phyloP scores from a whole-genome alignment of 2,888 invertebrate species.

The Polyommatus icarus region DNA sequence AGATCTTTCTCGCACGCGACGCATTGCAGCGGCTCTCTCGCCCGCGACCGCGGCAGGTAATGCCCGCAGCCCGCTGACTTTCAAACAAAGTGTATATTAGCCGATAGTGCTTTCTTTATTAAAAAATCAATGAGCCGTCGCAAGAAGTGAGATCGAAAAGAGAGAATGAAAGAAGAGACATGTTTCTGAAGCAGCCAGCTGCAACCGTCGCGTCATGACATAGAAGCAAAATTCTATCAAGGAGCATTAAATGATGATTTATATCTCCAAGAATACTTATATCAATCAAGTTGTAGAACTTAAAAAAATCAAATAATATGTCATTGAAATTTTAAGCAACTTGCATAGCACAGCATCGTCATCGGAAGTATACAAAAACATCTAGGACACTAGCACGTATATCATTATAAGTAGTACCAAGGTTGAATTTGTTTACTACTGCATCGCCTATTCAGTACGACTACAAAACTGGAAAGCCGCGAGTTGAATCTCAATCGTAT shows the following conservation, averaged over 20 bases:
- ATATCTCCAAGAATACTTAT: background rate
- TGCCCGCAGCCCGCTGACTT: slow-evolving; percentile 64
- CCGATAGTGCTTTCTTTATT: slow-evolving; percentile 22
- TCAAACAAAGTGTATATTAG: slow-evolving; percentile 52
- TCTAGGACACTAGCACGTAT: slow-evolving; percentile 5
- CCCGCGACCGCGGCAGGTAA: slow-evolving; percentile 61
- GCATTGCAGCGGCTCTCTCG: slow-evolving; percentile 62
- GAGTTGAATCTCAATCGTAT: slow-evolving; percentile 64
- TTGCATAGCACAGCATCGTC: background rate
- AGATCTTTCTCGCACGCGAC: slow-evolving; percentile 61
- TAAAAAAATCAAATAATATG: background rate
- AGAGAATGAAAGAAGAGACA: background rate
- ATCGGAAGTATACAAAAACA: slow-evolving; percentile 2
- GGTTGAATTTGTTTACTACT: slow-evolving; percentile 56
- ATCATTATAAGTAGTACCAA: slow-evolving; percentile 38
- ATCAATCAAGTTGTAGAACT: background rate
- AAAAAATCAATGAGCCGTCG: background rate
- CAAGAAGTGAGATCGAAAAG: background rate
- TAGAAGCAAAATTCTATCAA: background rate
- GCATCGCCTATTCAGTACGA: slow-evolving; percentile 48
- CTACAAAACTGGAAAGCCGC: slow-evolving; percentile 64
- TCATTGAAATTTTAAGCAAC: background rate
- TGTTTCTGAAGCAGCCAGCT: background rate
- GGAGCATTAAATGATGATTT: background rate
- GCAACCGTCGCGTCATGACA: background rate